These are phyloP conservation scores for Acinonyx jubatus DNA, from an alignment of 2,113 vertebrate genomes.

Conservation along the genomic window DNA sequence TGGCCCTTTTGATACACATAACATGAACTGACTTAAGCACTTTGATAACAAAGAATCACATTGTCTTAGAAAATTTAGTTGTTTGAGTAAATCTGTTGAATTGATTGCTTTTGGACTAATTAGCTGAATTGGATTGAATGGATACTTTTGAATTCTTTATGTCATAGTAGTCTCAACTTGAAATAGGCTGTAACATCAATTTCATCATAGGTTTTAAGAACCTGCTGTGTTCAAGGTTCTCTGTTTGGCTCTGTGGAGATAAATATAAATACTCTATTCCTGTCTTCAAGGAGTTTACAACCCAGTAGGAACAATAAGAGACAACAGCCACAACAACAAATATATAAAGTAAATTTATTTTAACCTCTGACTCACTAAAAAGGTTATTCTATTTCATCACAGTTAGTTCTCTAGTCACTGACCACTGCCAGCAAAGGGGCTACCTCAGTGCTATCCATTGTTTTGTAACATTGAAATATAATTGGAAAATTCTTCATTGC, in stretches of 20 bases:
- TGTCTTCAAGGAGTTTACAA: neutral
- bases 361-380: neutral
- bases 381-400: neutral
- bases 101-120: conserved; percentile 5
- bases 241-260: neutral
- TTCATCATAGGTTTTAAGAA: neutral
- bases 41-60: neutral
- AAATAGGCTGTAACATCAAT: conserved; percentile 5
- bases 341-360: neutral
- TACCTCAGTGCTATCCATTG: neutral
- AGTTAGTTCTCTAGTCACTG: neutral
- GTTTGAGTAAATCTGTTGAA: neutral
- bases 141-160: conserved; percentile 27
- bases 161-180: neutral
- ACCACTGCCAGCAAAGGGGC: neutral
- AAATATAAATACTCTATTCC: neutral
- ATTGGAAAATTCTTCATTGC: conserved; percentile 21
- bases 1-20: neutral
- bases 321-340: neutral
- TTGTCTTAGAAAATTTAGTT: neutral
- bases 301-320: neutral
- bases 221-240: neutral
- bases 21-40: neutral
- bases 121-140: neutral
- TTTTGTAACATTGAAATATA: conserved; percentile 26